Evolutionary conservation across 2,797 vertebrate genomes (phyloP).

Genomic region (Dermochelys coriacea): DNA sequence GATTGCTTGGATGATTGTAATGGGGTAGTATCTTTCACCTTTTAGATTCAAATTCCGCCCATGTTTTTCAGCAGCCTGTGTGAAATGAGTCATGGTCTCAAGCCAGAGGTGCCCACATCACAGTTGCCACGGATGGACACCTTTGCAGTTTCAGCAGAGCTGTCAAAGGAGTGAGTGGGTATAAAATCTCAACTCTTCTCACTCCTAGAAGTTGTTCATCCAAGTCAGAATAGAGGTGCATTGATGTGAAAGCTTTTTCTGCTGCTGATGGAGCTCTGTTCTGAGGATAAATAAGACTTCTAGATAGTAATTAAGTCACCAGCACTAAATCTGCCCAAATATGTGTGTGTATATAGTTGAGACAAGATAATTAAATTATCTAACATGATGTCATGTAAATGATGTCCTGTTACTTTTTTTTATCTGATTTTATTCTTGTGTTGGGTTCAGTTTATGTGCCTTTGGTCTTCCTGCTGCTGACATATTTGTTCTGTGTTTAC

Average conservation of each 20-base stretch:
- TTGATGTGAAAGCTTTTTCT: background rate
- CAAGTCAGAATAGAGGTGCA: too few relatives aligned
- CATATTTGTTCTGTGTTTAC: accelerated
- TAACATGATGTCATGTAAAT: background rate
- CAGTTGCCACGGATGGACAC: background rate
- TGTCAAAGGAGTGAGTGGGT: background rate
- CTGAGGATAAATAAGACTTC: accelerated
- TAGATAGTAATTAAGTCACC: background rate
- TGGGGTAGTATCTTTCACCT: background rate
- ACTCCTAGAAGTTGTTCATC: background rate
- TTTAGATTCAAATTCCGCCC: accelerated
- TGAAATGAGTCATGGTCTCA: accelerated
- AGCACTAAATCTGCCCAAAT: background rate
- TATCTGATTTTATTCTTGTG: background rate
- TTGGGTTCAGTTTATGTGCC: accelerated
- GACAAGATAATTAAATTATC: accelerated
- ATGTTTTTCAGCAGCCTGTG: background rate
- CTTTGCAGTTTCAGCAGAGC: background rate
- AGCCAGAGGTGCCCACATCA: accelerated
- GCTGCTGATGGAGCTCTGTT: background rate
- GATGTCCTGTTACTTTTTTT: background rate
- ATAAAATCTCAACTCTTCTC: background rate
- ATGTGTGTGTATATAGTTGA: background rate
- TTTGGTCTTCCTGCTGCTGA: accelerated
- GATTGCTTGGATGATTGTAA: background rate